A percentile compares a stretch with the other conserved stretches of the same genome.
These are phyloP conservation scores for Sminthopsis crassicaudata DNA, from an alignment of 2,113 vertebrate genomes.

Conservation along the genomic window DNA sequence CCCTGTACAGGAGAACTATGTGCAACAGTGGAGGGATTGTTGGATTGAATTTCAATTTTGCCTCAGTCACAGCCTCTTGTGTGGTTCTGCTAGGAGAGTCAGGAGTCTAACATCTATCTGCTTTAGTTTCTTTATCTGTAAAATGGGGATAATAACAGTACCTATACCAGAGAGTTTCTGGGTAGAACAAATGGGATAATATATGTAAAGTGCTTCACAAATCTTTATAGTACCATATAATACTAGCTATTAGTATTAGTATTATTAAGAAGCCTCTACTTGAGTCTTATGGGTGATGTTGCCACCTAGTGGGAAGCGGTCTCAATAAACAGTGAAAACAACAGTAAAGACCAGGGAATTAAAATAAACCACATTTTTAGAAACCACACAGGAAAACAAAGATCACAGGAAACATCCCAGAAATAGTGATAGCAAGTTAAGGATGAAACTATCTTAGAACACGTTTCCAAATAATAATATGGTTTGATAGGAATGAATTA, in stretches of 20 bases:
- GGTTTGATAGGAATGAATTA: background rate
- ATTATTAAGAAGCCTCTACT: background rate
- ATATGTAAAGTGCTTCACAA: background rate
- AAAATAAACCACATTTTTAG: background rate
- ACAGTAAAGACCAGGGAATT: background rate
- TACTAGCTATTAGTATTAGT: background rate
- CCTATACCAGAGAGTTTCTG: background rate
- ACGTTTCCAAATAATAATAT: background rate
- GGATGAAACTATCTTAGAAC: background rate
- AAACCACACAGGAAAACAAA: background rate
- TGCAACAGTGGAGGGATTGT: background rate
- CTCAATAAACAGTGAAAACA: background rate
- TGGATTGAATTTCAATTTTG: background rate
- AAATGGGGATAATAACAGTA: background rate
- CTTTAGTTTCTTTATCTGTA: background rate
- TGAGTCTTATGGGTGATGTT: conserved; percentile 52
- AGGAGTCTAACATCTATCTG: background rate
- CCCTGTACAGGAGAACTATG: background rate
- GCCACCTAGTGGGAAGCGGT: conserved; percentile 75
- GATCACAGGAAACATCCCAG: background rate
- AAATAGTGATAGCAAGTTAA: background rate
- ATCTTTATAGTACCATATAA: background rate
- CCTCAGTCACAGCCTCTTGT: background rate
- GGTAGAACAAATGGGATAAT: background rate
- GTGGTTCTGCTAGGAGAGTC: background rate